Evolutionary conservation across 2,113 vertebrate species (phyloP), one percentile per base, ranked within the genome.

Genomic region (Chitala chitala): DNA sequence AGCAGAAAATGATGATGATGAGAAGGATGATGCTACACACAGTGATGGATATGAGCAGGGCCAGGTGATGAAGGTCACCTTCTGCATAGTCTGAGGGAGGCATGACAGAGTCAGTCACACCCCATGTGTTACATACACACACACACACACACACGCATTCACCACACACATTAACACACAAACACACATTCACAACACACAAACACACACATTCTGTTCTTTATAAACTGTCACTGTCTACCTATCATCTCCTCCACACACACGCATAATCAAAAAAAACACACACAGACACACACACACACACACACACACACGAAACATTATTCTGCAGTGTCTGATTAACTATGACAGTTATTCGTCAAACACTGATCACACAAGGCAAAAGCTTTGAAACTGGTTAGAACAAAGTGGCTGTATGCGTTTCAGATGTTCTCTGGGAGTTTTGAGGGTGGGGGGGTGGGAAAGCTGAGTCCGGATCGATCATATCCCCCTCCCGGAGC

Each of bases 1-100:
- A 98, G 86, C 91, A 98, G 88, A 98, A 93, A 74, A 95, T 79
- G 77, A 98, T 93, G 74, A 98, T 90, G 69, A 91, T 75, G 59
- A 87, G 89, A 79, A 98, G 86, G 15, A 98, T 90, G 53, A 96
- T 88, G 78, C 93, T 94, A 83, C 95, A 98, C 61, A 95, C 88
- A 26, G 89, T 90, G 76, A 94, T 88, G 0, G 96, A 98, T 81
- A 98, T 93, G 75, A 97, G 83, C 81, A 98, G 83, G 54, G 94
- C 95, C 82, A 94, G 92, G 73, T 95, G 91, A 82, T 98, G 94
- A 81, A 95, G 87, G 71, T 90, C 90, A 79, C 91, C 92, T 72
- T 95, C 93, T n/a, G 90, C 86, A 77, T 94, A 95, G 79, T 92
- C 95, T 98, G 78, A 46, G 1, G 31, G 33, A 68, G 26, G 72